These are phyloP conservation scores for Limanda limanda DNA, from an alignment of 2,113 vertebrate species.

Conservation along the genomic window DNA sequence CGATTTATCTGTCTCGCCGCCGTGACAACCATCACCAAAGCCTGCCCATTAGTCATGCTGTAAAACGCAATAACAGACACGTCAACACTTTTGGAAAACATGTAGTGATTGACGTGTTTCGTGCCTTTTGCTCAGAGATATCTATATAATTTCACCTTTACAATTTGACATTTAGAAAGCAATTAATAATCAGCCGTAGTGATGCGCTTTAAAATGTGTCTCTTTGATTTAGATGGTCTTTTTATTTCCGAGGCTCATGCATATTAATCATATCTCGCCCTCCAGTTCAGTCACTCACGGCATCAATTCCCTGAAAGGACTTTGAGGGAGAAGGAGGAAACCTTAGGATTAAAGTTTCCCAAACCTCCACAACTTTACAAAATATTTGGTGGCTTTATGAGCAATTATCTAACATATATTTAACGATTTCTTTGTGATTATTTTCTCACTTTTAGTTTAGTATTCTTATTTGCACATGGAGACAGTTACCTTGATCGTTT, in stretches of 20 bases:
- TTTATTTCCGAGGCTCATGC: constrained; percentile 1
- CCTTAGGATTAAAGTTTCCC: constrained; percentile 7
- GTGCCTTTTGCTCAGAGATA: constrained; percentile 48
- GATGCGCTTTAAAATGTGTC: constrained; percentile 27
- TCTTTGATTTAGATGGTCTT: constrained; percentile 59
- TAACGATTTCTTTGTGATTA: background rate
- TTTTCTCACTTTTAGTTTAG: background rate
- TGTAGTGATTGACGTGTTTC: constrained; percentile 46
- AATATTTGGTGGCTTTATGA: background rate
- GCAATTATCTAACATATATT: background rate
- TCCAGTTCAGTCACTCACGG: constrained; percentile 41
- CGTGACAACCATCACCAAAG: constrained; percentile 27
- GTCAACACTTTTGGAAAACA: constrained; percentile 55
- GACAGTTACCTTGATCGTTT: constrained; percentile 98
- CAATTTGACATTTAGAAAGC: constrained; percentile 64
- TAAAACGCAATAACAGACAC: constrained; percentile 55
- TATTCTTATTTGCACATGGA: background rate
- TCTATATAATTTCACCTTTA: constrained; percentile 68
- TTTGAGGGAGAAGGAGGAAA: constrained; percentile 25
- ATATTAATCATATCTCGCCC: constrained; percentile 51
- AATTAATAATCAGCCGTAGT: constrained; percentile 55
- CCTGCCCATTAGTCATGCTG: constrained; percentile 53
- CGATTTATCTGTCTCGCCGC: constrained; percentile 32
- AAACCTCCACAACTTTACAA: constrained; percentile 21
- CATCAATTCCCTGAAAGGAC: constrained; percentile 13